Evolutionary conservation across 2,797 vertebrate species (phyloP).

Genomic region (Acipenser oxyrinchus): DNA sequence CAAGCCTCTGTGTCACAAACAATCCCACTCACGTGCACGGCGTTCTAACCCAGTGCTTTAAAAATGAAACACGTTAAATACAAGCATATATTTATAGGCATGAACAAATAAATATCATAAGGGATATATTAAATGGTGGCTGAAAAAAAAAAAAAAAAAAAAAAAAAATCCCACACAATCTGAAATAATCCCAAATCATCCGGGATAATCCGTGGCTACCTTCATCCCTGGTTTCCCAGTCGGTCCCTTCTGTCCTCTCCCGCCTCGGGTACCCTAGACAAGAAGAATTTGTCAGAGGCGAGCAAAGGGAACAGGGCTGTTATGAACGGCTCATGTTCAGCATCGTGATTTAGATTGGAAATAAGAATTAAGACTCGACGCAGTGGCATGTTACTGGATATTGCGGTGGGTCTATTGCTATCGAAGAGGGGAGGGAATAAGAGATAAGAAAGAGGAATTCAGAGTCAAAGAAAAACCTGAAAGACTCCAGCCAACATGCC

Average conservation of each 20-base stretch:
- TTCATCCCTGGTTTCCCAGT: constrained; percentile 81
- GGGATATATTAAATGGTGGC: neutral
- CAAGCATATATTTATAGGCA: neutral
- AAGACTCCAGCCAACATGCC: no score
- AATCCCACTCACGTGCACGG: neutral
- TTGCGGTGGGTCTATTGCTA: no score
- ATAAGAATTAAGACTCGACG: no score
- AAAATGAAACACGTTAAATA: neutral
- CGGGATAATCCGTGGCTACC: constrained; percentile 51
- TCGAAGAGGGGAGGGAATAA: no score
- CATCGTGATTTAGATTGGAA: no score
- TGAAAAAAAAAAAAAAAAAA: neutral
- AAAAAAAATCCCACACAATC: constrained; percentile 4
- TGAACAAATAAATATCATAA: neutral
- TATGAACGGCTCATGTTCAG: no score
- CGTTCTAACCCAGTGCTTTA: no score
- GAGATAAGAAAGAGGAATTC: no score
- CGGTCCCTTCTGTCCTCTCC: constrained; percentile 72
- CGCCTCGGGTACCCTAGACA: constrained; percentile 69
- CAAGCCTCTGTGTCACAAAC: neutral
- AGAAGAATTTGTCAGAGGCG: no score
- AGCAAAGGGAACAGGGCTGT: no score
- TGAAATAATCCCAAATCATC: constrained; percentile 31
- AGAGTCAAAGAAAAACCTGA: no score
- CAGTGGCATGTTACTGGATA: no score